Evolutionary conservation across 2,113 vertebrate genomes (phyloP).

Genomic region (Phalacrocorax aristotelis): DNA sequence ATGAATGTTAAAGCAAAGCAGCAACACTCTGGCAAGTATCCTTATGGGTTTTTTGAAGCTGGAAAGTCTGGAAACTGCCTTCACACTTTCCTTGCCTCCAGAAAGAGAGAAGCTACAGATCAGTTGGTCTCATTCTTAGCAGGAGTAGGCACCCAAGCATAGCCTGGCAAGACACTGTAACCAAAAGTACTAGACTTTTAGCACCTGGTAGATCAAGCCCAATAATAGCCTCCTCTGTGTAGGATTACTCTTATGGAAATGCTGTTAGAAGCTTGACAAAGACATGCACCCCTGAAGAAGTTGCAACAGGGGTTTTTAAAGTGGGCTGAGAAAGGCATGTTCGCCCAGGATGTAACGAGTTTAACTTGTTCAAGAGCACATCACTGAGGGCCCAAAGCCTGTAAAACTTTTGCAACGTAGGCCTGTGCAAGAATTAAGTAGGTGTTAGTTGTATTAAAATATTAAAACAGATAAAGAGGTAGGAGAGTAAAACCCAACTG

Average conservation of each 20-base stretch:
- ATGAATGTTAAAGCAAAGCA: background rate
- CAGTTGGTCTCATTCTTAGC: background rate
- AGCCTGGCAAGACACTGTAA: background rate
- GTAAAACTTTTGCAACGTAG: background rate
- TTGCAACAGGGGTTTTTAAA: background rate
- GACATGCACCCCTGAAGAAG: rapidly evolving
- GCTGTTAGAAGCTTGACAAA: background rate
- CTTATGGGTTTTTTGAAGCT: background rate
- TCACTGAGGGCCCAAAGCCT: background rate
- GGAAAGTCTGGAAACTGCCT: background rate
- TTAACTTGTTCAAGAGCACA: background rate
- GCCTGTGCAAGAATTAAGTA: background rate
- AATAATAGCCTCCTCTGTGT: background rate
- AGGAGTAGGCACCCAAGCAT: background rate
- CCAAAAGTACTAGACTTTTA: background rate
- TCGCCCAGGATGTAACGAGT: background rate
- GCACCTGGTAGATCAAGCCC: background rate
- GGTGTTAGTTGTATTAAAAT: background rate
- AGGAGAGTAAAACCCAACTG: background rate
- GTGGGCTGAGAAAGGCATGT: background rate
- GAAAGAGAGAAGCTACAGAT: background rate
- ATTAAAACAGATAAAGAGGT: background rate
- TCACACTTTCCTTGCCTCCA: background rate
- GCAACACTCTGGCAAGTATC: background rate
- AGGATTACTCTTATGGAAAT: background rate